phyloP scores from a whole-genome alignment of 2,888 invertebrate species.

The Acanthosoma haemorrhoidale region DNA sequence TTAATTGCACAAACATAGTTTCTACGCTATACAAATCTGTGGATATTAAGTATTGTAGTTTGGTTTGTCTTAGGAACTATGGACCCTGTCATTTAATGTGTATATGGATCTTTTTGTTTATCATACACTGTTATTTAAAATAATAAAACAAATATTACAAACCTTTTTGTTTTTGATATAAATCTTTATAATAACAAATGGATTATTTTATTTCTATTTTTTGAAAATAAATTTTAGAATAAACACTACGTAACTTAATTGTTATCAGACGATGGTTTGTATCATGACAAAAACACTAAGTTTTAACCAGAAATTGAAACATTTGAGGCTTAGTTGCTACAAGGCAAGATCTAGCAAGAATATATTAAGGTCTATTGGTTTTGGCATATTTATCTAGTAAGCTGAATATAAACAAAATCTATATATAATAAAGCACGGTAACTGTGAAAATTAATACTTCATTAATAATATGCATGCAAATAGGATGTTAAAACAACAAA shows the following conservation, averaged over 20 bases:
- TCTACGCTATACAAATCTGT: conserved; percentile 7
- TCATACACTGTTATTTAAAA: not conserved
- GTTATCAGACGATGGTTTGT: not conserved
- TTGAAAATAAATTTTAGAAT: not conserved
- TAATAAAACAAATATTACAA: not conserved
- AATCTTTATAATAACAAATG: not conserved
- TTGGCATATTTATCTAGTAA: conserved; percentile 6
- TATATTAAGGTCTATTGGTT: not conserved
- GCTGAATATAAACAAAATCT: conserved; percentile 9
- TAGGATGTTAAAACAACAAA: not conserved
- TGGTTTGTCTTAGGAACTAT: conserved; percentile 30
- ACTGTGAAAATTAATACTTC: conserved; percentile 20
- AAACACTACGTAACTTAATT: not conserved
- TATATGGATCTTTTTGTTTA: not conserved
- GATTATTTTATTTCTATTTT: not conserved
- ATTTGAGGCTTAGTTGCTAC: not conserved
- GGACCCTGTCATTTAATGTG: conserved; percentile 24
- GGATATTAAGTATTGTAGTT: conserved; percentile 19
- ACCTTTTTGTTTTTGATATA: not conserved
- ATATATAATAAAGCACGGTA: conserved; percentile 22
- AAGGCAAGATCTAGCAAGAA: conserved; percentile 24
- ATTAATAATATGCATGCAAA: conserved; percentile 18
- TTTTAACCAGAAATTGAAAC: not conserved
- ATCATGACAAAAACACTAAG: not conserved
- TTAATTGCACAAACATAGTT: conserved; percentile 21